A percentile compares a stretch with the other conserved stretches of the same genome.
Conservation (phyloP, 2,797 vertebrate species). For the Pantherophis alleghaniensis region DNA sequence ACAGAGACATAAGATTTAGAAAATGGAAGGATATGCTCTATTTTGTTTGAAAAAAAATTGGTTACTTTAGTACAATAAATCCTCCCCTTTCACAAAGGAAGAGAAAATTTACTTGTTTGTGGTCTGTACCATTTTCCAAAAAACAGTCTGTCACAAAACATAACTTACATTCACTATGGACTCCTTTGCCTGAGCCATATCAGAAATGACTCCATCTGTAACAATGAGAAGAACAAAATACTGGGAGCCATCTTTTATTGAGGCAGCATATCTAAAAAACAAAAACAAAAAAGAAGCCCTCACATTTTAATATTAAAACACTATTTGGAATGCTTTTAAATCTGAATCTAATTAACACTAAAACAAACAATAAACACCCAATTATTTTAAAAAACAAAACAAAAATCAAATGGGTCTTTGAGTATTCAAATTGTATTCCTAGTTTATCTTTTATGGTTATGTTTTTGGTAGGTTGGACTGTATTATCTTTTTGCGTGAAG, state of each 20-base stretch:
- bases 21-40: not conserved
- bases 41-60: not conserved
- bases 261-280: conserved; percentile 86
- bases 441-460: not conserved
- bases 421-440: not conserved
- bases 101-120: not conserved
- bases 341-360: not conserved
- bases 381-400: not conserved
- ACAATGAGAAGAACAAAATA: conserved; percentile 98
- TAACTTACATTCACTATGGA: conserved; percentile 94
- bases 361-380: not conserved
- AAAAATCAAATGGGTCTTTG: not conserved
- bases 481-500: not conserved
- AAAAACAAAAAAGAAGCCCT: not conserved
- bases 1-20: not conserved
- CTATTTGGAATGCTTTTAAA: not conserved
- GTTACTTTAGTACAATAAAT: not conserved
- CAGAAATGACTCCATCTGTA: conserved; percentile 97
- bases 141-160: not conserved
- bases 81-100: not conserved
- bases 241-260: conserved; percentile 95
- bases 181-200: conserved; percentile 98
- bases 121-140: not conserved
- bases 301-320: conserved; percentile 21
- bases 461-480: not conserved